Percentiles rank a stretch among this genome's conserved stretches.
Evolutionary conservation across 2,888 invertebrate genomes (phyloP).

Genomic region (Mantis religiosa): DNA sequence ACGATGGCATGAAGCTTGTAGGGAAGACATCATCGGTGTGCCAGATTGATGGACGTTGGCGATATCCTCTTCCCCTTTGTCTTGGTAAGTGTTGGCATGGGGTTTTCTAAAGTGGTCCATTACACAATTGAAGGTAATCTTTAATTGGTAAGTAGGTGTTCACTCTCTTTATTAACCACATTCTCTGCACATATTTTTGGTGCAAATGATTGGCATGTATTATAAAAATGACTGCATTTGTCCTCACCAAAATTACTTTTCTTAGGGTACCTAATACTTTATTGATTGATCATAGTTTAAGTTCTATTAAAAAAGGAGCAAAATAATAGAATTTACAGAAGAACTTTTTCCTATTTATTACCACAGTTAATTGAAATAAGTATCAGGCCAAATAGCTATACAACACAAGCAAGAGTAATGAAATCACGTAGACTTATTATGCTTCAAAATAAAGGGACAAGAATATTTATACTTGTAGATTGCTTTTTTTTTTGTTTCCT

Average conservation of each 20-base stretch:
- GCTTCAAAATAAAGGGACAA: no score
- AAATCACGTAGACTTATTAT: no score
- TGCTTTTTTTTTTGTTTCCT: no score
- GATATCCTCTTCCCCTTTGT: slow-evolving; percentile 87
- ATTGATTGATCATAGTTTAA: no score
- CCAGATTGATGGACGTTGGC: slow-evolving; percentile 91
- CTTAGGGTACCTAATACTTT: no score
- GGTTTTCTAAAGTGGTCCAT: background rate
- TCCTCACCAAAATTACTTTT: background rate
- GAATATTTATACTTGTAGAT: no score
- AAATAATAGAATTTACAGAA: no score
- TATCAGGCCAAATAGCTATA: no score
- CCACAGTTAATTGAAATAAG: no score
- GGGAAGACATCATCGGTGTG: slow-evolving; percentile 89
- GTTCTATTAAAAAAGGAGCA: no score
- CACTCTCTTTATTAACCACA: background rate
- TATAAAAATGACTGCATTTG: background rate
- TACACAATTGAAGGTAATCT: background rate
- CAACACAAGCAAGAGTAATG: no score
- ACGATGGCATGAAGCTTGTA: slow-evolving; percentile 84
- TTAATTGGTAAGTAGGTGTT: background rate
- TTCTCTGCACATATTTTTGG: background rate
- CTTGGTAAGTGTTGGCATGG: slow-evolving; percentile 55
- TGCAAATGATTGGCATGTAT: background rate
- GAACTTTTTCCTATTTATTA: no score